phyloP scores from a whole-genome alignment of 2,797 vertebrate species.

The Sciaenops ocellatus region DNA sequence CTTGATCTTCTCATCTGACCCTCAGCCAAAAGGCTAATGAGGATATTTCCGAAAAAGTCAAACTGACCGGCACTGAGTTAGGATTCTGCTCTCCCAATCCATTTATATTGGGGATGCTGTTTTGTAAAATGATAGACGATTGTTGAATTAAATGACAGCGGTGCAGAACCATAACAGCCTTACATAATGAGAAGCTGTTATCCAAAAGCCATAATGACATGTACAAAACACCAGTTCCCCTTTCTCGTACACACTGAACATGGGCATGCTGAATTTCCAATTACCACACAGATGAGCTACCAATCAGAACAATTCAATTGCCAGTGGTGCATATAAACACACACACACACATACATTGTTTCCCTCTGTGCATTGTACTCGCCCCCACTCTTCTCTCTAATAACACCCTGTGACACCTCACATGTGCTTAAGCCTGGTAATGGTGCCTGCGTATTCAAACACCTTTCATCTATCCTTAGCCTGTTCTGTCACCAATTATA shows the following conservation, averaged over 20 bases:
- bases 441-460: conserved; percentile 43
- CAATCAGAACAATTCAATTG: conserved; percentile 34
- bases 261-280: not conserved
- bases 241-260: not conserved
- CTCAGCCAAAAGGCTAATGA: not conserved
- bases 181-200: conserved; percentile 6
- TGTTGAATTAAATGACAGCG: not conserved
- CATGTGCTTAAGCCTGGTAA: conserved; percentile 20
- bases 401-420: not conserved
- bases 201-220: not conserved
- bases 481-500: conserved; percentile 25
- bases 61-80: not conserved
- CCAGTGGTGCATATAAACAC: conserved; percentile 19
- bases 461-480: conserved; percentile 28
- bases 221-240: not conserved
- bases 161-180: not conserved
- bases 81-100: not conserved
- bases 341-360: not conserved
- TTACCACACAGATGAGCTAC: conserved; percentile 2
- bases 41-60: not conserved
- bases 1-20: conserved; percentile 1
- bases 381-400: not conserved
- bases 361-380: not conserved
- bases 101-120: conserved; percentile 13
- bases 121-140: not conserved